Evolutionary conservation across 2,888 invertebrate species (phyloP).

Genomic region (Drosophila setosimentum): DNA sequence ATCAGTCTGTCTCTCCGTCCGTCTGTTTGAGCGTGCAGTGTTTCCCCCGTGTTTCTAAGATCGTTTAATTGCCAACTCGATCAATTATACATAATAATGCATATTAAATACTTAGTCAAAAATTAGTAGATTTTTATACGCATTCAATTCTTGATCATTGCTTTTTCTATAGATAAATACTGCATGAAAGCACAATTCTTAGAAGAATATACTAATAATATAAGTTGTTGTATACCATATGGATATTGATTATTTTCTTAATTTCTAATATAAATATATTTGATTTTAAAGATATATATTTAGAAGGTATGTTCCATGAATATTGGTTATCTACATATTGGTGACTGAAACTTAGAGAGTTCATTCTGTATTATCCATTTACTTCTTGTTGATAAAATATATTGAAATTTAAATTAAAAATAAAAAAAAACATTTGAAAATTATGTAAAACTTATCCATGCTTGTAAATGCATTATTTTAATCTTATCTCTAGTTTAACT

Average conservation of each 20-base stretch:
- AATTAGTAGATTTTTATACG: background rate
- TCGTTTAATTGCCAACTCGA: background rate
- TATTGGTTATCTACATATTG: background rate
- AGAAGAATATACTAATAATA: background rate
- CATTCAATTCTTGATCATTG: background rate
- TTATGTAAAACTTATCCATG: background rate
- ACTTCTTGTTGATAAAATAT: background rate
- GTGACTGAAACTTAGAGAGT: background rate
- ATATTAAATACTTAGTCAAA: background rate
- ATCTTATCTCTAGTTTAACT: background rate
- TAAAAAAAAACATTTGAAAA: background rate
- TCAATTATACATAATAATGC: background rate
- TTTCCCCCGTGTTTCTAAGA: background rate
- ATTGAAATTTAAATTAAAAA: background rate
- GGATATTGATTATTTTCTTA: background rate
- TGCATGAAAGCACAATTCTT: background rate
- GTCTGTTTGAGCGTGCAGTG: background rate
- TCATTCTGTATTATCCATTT: background rate
- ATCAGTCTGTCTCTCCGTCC: background rate
- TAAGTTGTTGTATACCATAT: background rate
- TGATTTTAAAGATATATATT: background rate
- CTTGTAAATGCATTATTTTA: background rate
- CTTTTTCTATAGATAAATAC: background rate
- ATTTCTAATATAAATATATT: background rate
- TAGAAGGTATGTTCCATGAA: background rate